Evolutionary conservation across 2,797 vertebrate genomes (phyloP).

Genomic region (Aulostomus chinensis): DNA sequence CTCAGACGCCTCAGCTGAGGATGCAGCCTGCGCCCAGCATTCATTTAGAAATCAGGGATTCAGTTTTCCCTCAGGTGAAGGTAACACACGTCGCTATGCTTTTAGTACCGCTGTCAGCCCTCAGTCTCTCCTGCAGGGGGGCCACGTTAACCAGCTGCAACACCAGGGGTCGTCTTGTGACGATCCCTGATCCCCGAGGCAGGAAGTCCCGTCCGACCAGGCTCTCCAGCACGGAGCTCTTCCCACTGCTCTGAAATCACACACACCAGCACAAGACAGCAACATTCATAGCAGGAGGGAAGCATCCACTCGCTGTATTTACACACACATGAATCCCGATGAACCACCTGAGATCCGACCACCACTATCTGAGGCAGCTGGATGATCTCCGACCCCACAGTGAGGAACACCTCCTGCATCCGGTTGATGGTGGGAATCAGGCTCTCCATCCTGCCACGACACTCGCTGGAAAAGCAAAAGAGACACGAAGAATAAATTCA

Average conservation of each 20-base stretch:
- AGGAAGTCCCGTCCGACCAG: slow-evolving; percentile 84
- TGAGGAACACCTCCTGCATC: slow-evolving; percentile 86
- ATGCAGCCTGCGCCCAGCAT: too few relatives aligned
- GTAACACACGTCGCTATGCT: too few relatives aligned
- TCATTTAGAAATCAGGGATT: too few relatives aligned
- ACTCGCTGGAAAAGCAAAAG: slow-evolving; percentile 8
- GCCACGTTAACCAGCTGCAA: slow-evolving; percentile 83
- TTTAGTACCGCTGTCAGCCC: slow-evolving; percentile 77
- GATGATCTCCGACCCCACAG: slow-evolving; percentile 80
- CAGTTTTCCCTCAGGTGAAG: too few relatives aligned
- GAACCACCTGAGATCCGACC: slow-evolving; percentile 82
- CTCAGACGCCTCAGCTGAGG: too few relatives aligned
- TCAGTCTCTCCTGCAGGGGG: slow-evolving; percentile 70
- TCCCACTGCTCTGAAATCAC: slow-evolving; percentile 83
- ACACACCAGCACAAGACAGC: slow-evolving; percentile 18
- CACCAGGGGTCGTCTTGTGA: slow-evolving; percentile 86
- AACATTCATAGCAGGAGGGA: too few relatives aligned
- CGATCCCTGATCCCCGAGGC: slow-evolving; percentile 83
- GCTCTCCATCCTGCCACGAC: slow-evolving; percentile 76
- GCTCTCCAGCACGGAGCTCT: slow-evolving; percentile 86
- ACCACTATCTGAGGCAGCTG: slow-evolving; percentile 86
- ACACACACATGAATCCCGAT: too few relatives aligned
- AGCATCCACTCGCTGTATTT: too few relatives aligned
- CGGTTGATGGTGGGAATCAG: slow-evolving; percentile 85
- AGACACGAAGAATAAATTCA: too few relatives aligned